phyloP scores from a whole-genome alignment of 2,888 invertebrate genomes.

The Cryptus armator region DNA sequence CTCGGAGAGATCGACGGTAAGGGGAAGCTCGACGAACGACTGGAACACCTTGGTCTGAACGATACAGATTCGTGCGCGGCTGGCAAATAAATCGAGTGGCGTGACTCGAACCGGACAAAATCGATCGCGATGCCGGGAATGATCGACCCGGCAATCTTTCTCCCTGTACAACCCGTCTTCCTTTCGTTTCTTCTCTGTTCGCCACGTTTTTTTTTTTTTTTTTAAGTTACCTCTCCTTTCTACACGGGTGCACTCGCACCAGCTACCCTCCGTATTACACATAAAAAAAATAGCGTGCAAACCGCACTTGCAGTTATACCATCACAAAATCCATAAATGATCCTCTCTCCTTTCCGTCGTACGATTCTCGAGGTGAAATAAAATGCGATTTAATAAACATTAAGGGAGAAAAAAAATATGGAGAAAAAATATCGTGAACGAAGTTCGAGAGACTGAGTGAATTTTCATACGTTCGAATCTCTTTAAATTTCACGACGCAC shows the following conservation, averaged over 20 bases:
- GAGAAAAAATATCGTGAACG: not conserved
- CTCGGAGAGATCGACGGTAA: constrained; percentile 69
- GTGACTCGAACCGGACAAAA: constrained; percentile 67
- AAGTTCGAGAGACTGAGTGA: not conserved
- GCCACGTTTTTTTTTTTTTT: not conserved
- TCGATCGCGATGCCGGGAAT: constrained; percentile 65
- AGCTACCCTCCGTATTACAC: constrained; percentile 33
- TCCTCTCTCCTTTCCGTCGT: not conserved
- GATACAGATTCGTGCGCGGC: constrained; percentile 67
- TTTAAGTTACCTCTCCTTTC: constrained; percentile 3
- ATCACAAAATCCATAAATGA: constrained; percentile 31
- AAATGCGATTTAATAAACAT: not conserved
- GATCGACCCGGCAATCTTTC: constrained; percentile 67
- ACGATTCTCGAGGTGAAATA: constrained; percentile 1
- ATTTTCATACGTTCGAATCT: constrained; percentile 24
- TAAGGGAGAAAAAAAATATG: not conserved
- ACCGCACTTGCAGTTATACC: constrained; percentile 15
- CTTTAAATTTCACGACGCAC: constrained; percentile 14
- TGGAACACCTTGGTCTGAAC: constrained; percentile 68
- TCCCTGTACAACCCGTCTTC: constrained; percentile 16
- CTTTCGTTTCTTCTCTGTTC: constrained; percentile 1
- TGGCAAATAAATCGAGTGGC: constrained; percentile 67
- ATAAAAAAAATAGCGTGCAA: constrained; percentile 6
- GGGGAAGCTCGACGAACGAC: constrained; percentile 63
- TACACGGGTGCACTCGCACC: constrained; percentile 22